Evolutionary conservation across 1,140 invertebrate species (phyloP), one percentile per base, ranked within the genome.

Genomic region (Caenorhabditis tropicalis): DNA sequence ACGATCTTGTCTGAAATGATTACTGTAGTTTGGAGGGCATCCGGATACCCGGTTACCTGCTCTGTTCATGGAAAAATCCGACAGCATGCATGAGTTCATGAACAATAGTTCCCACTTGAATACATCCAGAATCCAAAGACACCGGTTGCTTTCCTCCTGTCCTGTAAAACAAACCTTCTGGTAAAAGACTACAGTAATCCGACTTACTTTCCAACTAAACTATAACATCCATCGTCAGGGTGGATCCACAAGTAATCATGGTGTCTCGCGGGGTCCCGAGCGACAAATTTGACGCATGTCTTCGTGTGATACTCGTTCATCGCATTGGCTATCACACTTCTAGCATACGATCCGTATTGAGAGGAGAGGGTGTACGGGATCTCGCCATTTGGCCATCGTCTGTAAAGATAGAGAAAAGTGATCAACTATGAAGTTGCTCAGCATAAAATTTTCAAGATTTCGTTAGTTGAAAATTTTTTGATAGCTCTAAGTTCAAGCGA

Each of bases 41-140:
- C 53, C 53, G 9, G 24, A 56, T 56, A 6, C 5, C 7, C 83
- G 39, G 79, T 27, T 82, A 90, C 82, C 90, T 85, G 24, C 87
- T 88, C 80, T 91, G 91, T 85, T 91, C 90, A 79, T 91, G 90
- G 81, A 91, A 91, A 81, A 91, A 91, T 6, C 90, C 91, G 21
- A 91, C 91, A 3, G 88, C 87, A 74, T 91, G 90, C 90, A 91
- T 91, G 21, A 91, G 74, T 81, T 91, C 90, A 51, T 91, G 90
- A 2, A 91, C 90, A 79, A 91, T 90, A 15, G 90, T 91, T 51
- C 90, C 89, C 15, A 86, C 83, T 85, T 91, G 90, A 70, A 91
- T 91, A 79, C 90, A 91, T 19, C 90, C 90, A 21, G 85, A 85
- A 85, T 91, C 90, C 74, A 91, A 65, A 27, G 89, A 90, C 33